phyloP scores from a whole-genome alignment of 2,113 vertebrate species.

The Silurus meridionalis region DNA sequence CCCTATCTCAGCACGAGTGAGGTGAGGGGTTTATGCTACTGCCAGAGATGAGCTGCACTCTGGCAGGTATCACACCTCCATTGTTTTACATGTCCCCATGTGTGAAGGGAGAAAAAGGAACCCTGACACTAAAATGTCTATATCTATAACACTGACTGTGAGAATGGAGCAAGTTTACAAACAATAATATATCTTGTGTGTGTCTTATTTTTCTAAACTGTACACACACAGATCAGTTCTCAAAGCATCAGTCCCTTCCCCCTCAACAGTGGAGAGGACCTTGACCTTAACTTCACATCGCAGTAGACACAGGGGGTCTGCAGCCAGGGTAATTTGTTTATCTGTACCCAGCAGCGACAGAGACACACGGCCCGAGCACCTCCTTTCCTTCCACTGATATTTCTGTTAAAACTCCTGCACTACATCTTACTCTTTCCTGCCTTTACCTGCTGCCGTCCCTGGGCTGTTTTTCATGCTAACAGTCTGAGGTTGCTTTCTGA shows the following conservation, averaged over 20 bases:
- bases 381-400: conserved; percentile 45
- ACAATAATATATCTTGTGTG: background rate
- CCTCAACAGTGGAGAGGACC: conserved; percentile 58
- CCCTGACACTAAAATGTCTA: background rate
- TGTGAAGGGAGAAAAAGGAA: background rate
- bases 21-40: conserved; percentile 23
- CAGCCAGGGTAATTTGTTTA: conserved; percentile 71
- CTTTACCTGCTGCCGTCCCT: conserved; percentile 13
- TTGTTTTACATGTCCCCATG: background rate
- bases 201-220: background rate
- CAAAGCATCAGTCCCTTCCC: conserved; percentile 43
- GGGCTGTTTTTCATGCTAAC: background rate
- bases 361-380: conserved; percentile 47
- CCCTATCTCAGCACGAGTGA: conserved; percentile 60
- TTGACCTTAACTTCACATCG: conserved; percentile 74
- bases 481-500: background rate
- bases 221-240: conserved; percentile 16
- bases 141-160: background rate
- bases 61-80: background rate
- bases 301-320: conserved; percentile 59
- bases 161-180: background rate
- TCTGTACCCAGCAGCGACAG: conserved; percentile 63
- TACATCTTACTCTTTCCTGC: conserved; percentile 42
- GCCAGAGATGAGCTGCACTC: conserved; percentile 35
- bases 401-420: conserved; percentile 43